Base-by-base conservation (phyloP, 2,113 vertebrate species). In the Macaca mulatta region DNA sequence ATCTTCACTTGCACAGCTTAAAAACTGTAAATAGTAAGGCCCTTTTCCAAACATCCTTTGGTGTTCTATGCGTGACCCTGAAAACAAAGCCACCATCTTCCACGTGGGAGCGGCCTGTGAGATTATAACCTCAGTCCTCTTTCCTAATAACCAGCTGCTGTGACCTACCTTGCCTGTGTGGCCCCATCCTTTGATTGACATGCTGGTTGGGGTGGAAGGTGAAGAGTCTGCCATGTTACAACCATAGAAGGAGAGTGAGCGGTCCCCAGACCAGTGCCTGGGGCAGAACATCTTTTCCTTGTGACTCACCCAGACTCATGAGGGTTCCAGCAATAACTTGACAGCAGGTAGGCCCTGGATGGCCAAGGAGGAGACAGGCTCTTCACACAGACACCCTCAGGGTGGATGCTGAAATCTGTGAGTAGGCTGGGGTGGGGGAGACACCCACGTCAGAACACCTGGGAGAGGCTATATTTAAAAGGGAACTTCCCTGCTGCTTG, bases 141-240 rank as follows among this genome's bases (percentile, higher is more conserved):
- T 10, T 70, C 27, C 61, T 32, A n/a, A 52, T 32, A 1, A 50
- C 75, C 0, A 0, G 80, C 40, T 38, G 2, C 32, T 17, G 35
- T 59, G 50, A 2, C 6, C 6, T 1, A 27, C 18, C 32, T 25
- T 20, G 50, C 3, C 55, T 2, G 1, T 80, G 86, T 16, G 35
- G 20, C 64, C 11, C 27, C 30, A 1, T 67, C 14, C 72, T 45
- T 59, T 43, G 13, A n/a, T 22, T 57, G 22, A 74, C 38, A 20
- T 4, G 8, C 25, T 13, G 10, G 12, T 1, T 16, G 30, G 2
- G 59, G 18, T 12, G 2, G 14, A 5, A 1, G 16, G 40, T 11
- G 22, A 16, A 13, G 13, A 52, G n/a, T 40, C 10, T 2, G 23
- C 10, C 3, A 2, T 35, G 43, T 20, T 6, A 32, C 18, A 16